Evolutionary conservation across 2,797 vertebrate genomes (phyloP).

Genomic region (Fistularia commersonii): DNA sequence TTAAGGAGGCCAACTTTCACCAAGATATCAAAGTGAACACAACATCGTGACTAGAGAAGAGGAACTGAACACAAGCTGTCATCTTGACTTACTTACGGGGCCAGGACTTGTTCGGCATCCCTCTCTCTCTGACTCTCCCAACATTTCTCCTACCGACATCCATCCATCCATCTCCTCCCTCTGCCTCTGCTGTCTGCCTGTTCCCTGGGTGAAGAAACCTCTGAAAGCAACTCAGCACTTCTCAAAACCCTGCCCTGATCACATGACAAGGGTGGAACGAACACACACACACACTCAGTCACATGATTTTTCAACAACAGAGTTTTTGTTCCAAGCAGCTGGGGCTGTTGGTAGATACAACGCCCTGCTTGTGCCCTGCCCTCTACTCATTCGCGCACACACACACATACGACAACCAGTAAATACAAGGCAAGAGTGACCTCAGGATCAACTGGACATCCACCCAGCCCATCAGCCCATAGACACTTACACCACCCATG

Average conservation of each 20-base stretch:
- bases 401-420: conserved; percentile 21
- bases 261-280: conserved; percentile 68
- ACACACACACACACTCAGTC: conserved; percentile 48
- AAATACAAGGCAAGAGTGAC: conserved; percentile 31
- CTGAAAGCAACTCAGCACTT: conserved; percentile 66
- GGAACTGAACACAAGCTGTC: conserved; percentile 14
- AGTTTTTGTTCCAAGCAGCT: conserved; percentile 73
- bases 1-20: conserved; percentile 3
- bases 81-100: conserved; percentile 20
- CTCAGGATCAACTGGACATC: conserved; percentile 24
- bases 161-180: conserved; percentile 16
- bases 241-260: conserved; percentile 62
- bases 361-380: conserved; percentile 65
- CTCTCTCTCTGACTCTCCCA: not conserved
- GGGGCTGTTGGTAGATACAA: conserved; percentile 64
- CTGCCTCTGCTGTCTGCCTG: conserved; percentile 29
- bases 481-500: too few species aligned
- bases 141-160: conserved; percentile 14
- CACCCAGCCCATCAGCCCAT: not conserved
- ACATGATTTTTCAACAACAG: conserved; percentile 75
- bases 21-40: not conserved
- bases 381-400: conserved; percentile 25
- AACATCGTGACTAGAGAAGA: conserved; percentile 3
- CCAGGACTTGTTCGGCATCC: not conserved
- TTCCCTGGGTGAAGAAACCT: conserved; percentile 51